phyloP scores from a whole-genome alignment of 2,888 invertebrate genomes.

The Pseudococcus viburni region DNA sequence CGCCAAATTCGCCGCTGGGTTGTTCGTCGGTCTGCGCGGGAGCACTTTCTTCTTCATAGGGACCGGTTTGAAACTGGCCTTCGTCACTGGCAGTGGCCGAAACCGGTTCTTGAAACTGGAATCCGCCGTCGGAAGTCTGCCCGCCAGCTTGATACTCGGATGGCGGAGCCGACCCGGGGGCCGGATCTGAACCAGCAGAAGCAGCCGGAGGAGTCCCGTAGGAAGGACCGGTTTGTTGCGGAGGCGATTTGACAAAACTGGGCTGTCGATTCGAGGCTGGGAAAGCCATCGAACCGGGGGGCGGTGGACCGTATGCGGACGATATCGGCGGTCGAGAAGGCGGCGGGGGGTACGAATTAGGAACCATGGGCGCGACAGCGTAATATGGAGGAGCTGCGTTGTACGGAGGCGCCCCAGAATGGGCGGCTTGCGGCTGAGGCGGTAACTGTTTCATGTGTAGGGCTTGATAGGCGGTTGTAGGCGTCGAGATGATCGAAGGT shows the following conservation, averaged over 20 bases:
- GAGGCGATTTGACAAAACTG: neutral
- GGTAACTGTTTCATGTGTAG: constrained; percentile 57
- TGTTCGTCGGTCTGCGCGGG: constrained; percentile 72
- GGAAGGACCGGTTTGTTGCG: neutral
- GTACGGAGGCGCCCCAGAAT: constrained; percentile 8
- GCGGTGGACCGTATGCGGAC: constrained; percentile 46
- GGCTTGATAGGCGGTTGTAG: neutral
- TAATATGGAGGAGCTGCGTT: neutral
- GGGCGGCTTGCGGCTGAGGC: neutral
- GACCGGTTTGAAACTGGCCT: constrained; percentile 22
- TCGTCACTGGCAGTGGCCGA: neutral
- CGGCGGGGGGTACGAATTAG: constrained; percentile 55
- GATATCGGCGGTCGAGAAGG: neutral
- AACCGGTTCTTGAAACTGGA: constrained; percentile 4
- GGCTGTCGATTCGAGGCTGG: neutral
- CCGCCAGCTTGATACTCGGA: constrained; percentile 67
- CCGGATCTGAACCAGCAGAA: neutral
- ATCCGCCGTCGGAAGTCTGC: neutral
- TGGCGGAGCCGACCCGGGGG: constrained; percentile 68
- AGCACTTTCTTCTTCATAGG: constrained; percentile 29
- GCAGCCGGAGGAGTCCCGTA: neutral
- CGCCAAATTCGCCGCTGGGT: constrained; percentile 85
- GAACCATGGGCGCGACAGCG: constrained; percentile 9
- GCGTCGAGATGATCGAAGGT: neutral
- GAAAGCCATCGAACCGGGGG: neutral